Base-by-base conservation (phyloP, 2,113 vertebrate species). In the Xiphophorus maculatus region DNA sequence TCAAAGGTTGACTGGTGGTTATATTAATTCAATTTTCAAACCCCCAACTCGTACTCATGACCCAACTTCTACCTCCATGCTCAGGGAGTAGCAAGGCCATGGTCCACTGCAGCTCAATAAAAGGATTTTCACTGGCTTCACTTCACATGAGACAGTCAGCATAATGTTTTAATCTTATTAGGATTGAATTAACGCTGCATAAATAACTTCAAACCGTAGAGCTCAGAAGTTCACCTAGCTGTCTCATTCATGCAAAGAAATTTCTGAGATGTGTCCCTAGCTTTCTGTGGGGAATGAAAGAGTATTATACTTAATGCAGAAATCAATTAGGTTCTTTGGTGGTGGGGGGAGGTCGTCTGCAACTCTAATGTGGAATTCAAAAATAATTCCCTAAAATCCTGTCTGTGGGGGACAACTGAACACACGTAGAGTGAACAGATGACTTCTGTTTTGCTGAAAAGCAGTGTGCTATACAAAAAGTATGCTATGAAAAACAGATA, bases 11-110 rank as follows among this genome's bases (percentile, higher is more conserved):
- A 86, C 79, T 86, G 63, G 64, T 83, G 75, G 70, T 72, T 68
- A 80, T 84, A 87, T 89, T 87, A 90, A 90, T 92, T 92, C 71
- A 90, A 89, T 91, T 88, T 84, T 62, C 44, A 76, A 63, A 35
- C 35, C n/a, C 8, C 51, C 72, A 66, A 71, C 37, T 81, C 70
- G 76, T 3, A 37, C 65, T 17, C 79, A 73, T 44, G 84, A 69
- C 81, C 66, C 65, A 8, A 75, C 74, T 64, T 83, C 76, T 67
- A 74, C 73, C 66, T 77, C 69, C 76, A 17, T 17, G 40, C 71
- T 67, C 54, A 61, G 42, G 40, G 17, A 82, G 69, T 73, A 82
- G 69, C 51, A 11, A 44, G 80, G 62, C 73, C 77, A 84, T 76
- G 84, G 81, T 88, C 73, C 68, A 25, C 69, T 80, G 77, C 66